Conservation (phyloP, 2,113 vertebrate genomes). For the Zonotrichia leucophrys region DNA sequence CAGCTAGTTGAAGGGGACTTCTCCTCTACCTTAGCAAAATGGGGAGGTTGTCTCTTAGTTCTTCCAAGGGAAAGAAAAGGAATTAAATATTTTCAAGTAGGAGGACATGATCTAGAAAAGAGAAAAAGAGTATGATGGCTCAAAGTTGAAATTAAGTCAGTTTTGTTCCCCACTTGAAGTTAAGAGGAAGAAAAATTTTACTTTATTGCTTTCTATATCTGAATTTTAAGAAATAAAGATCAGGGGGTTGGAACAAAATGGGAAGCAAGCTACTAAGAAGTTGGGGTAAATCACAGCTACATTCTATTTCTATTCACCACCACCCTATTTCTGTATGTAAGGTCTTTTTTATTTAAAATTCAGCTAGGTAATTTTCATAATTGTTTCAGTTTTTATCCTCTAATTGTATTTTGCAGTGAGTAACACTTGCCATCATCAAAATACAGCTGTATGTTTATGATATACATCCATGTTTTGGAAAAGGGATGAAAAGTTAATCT, state of each 20-base stretch:
- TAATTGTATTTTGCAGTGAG: background rate
- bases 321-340: background rate
- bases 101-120: background rate
- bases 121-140: background rate
- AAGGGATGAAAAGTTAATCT: background rate
- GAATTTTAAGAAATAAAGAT: background rate
- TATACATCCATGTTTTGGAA: background rate
- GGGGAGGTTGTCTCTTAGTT: background rate
- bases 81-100: background rate
- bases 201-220: background rate
- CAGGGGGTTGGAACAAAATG: background rate
- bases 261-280: background rate
- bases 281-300: background rate
- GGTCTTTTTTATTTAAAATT: background rate
- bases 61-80: background rate
- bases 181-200: background rate
- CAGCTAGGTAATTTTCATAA: background rate
- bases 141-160: background rate
- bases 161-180: background rate
- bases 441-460: background rate
- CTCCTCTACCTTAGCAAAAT: background rate
- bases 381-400: background rate
- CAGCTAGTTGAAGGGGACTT: background rate
- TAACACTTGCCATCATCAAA: background rate
- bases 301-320: background rate